phyloP scores from a whole-genome alignment of 2,888 invertebrate species.

The Cerastis leucographa region DNA sequence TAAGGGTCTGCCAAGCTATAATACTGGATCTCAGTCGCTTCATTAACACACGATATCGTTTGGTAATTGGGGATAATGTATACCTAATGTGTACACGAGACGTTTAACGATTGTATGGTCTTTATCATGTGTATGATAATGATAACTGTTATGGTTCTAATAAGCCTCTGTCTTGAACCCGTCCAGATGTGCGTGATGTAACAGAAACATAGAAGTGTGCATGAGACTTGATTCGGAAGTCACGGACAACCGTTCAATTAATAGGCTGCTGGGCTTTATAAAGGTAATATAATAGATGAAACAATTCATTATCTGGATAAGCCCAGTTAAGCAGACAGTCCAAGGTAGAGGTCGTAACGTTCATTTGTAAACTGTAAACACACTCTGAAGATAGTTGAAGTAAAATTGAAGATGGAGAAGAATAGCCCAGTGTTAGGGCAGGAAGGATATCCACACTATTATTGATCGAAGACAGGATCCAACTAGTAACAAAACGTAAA shows the following conservation, averaged over 20 bases:
- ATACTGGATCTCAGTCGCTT: slow-evolving; percentile 27
- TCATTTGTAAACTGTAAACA: neutral
- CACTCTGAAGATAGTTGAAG: neutral
- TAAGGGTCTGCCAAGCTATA: slow-evolving; percentile 3
- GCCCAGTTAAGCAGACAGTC: neutral
- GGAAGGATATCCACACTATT: slow-evolving; percentile 31
- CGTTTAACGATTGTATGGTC: slow-evolving; percentile 47
- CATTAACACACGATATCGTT: slow-evolving; percentile 42
- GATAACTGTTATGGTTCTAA: slow-evolving; percentile 42
- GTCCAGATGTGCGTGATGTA: slow-evolving; percentile 38
- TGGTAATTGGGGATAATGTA: slow-evolving; percentile 48
- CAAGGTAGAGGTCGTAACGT: neutral
- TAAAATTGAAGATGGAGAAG: neutral
- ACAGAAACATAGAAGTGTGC: slow-evolving; percentile 2
- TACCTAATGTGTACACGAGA: slow-evolving; percentile 33
- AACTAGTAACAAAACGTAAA: slow-evolving; percentile 35
- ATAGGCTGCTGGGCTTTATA: slow-evolving; percentile 8
- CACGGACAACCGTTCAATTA: neutral
- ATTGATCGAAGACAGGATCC: no score
- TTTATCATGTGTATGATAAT: slow-evolving; percentile 52
- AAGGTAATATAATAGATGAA: neutral
- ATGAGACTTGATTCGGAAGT: slow-evolving; percentile 11
- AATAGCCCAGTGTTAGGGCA: slow-evolving; percentile 1
- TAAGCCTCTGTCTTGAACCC: slow-evolving; percentile 17
- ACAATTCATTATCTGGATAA: neutral